These are phyloP conservation scores for Riparia riparia DNA, from an alignment of 2,113 vertebrate species.

Conservation along the genomic window DNA sequence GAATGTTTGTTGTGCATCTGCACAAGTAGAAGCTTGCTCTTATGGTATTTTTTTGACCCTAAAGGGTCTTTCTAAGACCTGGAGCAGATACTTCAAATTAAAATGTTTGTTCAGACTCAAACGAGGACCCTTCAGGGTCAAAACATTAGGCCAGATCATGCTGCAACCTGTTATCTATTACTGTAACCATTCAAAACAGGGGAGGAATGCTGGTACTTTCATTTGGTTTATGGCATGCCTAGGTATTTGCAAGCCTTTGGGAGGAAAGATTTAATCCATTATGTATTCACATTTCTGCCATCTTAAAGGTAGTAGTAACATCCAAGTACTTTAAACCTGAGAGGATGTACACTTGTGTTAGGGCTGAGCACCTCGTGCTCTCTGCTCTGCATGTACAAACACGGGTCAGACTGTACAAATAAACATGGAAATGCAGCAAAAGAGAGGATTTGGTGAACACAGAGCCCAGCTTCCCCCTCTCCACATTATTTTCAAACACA, in stretches of 20 bases:
- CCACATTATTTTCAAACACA: neutral
- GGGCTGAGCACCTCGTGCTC: neutral
- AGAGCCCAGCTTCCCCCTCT: neutral
- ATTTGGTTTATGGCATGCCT: neutral
- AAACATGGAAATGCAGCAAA: neutral
- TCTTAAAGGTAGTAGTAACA: neutral
- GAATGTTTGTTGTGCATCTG: neutral
- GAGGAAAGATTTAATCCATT: neutral
- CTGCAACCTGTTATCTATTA: conserved; percentile 49
- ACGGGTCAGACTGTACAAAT: neutral
- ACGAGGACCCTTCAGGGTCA: conserved; percentile 23
- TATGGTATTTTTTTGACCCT: conserved; percentile 6
- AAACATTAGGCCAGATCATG: conserved; percentile 22
- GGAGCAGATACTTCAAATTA: conserved; percentile 32
- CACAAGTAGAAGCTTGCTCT: conserved; percentile 42
- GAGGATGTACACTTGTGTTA: neutral
- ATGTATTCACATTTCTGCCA: neutral
- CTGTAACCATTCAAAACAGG: conserved; percentile 22
- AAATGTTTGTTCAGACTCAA: conserved; percentile 20
- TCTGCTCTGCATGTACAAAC: neutral
- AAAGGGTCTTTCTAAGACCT: conserved; percentile 16
- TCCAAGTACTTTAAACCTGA: neutral
- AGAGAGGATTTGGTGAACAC: neutral
- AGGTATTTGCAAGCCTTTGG: neutral
- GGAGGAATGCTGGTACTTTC: conserved; percentile 5